A percentile compares a stretch with the other conserved stretches of the same genome.
These are phyloP conservation scores for Deroplatys truncata DNA, from an alignment of 2,888 invertebrate species.

Conservation along the genomic window DNA sequence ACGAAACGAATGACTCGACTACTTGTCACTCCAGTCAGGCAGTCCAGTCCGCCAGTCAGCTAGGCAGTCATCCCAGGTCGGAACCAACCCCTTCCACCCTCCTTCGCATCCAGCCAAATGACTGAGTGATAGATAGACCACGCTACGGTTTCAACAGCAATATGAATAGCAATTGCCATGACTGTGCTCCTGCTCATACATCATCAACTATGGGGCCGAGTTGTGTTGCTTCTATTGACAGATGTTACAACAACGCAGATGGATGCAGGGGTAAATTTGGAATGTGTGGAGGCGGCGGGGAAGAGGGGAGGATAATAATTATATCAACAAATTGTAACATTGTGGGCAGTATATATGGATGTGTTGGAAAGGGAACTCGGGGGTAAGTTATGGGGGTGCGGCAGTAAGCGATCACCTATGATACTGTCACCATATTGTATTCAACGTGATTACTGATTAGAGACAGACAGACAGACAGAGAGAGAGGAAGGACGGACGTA, in stretches of 20 bases:
- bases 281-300: constrained; percentile 21
- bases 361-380: constrained; percentile 1
- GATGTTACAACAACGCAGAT: constrained; percentile 18
- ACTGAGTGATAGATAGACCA: constrained; percentile 28
- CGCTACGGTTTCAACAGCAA: constrained; percentile 20
- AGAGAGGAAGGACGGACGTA: background rate
- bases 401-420: constrained; percentile 17
- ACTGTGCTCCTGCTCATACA: background rate
- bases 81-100: background rate
- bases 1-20: background rate
- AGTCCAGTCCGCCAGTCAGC: background rate
- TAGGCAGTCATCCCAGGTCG: background rate
- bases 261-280: constrained; percentile 27
- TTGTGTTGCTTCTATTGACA: constrained; percentile 18
- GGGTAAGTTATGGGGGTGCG: constrained; percentile 10
- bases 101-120: constrained; percentile 1
- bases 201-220: constrained; percentile 11
- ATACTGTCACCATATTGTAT: constrained; percentile 23
- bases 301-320: constrained; percentile 34
- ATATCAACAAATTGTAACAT: constrained; percentile 22
- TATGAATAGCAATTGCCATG: constrained; percentile 27
- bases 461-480: constrained; percentile 3
- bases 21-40: background rate
- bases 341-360: constrained; percentile 17
- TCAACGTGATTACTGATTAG: constrained; percentile 19